phyloP scores from a whole-genome alignment of 2,888 invertebrate species.

The Meiosimyza platycephala region DNA sequence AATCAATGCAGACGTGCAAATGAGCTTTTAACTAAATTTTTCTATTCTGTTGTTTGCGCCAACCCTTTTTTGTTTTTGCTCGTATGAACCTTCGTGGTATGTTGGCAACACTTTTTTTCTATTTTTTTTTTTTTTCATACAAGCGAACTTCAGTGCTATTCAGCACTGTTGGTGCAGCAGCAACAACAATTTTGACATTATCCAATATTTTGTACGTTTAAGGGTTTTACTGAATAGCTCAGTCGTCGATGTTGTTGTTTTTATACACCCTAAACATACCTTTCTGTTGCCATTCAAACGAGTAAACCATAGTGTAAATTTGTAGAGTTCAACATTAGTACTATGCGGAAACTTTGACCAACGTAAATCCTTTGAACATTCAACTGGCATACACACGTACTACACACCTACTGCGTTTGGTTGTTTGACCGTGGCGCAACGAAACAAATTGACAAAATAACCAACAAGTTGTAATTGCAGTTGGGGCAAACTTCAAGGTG shows the following conservation, averaged over 20 bases:
- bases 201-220: background rate
- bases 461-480: constrained; percentile 24
- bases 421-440: background rate
- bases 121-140: too few species aligned
- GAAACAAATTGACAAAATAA: constrained; percentile 29
- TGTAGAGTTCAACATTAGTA: constrained; percentile 8
- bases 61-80: too few species aligned
- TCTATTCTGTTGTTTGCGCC: too few species aligned
- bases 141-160: too few species aligned
- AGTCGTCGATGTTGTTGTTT: background rate
- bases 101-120: too few species aligned
- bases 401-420: background rate
- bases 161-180: background rate
- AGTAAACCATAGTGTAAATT: background rate
- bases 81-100: too few species aligned
- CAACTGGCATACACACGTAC: background rate
- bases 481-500: constrained; percentile 18
- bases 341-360: constrained; percentile 15
- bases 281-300: background rate
- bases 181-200: background rate
- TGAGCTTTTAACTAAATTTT: too few species aligned
- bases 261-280: background rate
- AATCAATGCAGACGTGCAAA: too few species aligned
- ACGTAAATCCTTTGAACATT: too few species aligned
- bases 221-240: background rate